phyloP scores from a whole-genome alignment of 37 sponge, comb jelly and placozoan species.

The Bolinopsis microptera region DNA sequence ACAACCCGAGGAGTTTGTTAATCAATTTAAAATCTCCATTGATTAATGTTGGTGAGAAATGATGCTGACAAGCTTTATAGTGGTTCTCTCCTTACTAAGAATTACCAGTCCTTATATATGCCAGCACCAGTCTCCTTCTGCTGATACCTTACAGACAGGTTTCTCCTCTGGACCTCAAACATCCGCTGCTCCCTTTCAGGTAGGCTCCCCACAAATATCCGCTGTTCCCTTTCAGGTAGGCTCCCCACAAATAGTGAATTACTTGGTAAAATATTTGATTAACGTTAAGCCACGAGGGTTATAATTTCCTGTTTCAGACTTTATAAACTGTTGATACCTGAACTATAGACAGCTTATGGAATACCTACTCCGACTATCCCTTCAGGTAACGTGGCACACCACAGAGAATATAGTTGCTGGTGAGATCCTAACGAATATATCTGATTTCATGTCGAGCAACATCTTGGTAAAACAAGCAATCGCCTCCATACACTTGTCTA shows the following conservation, averaged over 20 bases:
- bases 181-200: not conserved
- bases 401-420: not conserved
- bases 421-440: not conserved
- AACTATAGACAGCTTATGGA: no score
- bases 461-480: not conserved
- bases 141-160: not conserved
- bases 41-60: no score
- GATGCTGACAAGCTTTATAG: not conserved
- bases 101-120: not conserved
- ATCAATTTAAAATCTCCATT: no score
- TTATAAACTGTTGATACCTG: no score
- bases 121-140: not conserved
- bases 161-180: not conserved
- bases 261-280: no score
- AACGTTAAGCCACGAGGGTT: no score
- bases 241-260: no score
- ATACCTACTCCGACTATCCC: no score
- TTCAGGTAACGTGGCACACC: constrained; percentile 14
- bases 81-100: not conserved
- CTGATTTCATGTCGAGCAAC: not conserved
- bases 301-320: no score
- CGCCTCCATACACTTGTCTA: constrained; percentile 20
- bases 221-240: not conserved
- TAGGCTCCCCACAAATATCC: not conserved
- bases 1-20: no score